Conservation (phyloP, 2,888 invertebrate species). For the Lepidonotus clava region DNA sequence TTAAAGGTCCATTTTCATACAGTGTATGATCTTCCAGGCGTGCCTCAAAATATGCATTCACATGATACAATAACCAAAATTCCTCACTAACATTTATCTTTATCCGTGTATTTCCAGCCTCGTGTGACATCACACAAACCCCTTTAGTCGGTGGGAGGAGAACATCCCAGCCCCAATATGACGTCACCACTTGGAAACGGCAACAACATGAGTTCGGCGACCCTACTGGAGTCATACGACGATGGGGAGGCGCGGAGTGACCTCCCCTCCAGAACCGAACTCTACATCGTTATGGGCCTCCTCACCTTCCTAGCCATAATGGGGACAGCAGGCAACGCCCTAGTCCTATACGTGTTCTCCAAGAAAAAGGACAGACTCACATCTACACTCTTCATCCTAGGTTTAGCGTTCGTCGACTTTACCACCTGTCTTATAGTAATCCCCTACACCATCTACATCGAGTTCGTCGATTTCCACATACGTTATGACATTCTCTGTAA, state of each 20-base stretch:
- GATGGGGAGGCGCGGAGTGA: not conserved
- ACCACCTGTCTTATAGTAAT: slow-evolving; percentile 75
- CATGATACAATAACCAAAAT: no score
- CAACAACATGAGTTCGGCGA: not conserved
- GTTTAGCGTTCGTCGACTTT: slow-evolving; percentile 75
- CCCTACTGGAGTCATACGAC: not conserved
- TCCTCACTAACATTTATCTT: no score
- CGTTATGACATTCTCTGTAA: slow-evolving; percentile 71
- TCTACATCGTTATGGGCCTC: slow-evolving; percentile 70
- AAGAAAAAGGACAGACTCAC: slow-evolving; percentile 74
- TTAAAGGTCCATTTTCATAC: no score
- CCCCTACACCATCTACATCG: slow-evolving; percentile 75
- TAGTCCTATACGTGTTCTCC: slow-evolving; percentile 77
- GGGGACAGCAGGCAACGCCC: slow-evolving; percentile 76
- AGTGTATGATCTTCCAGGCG: no score
- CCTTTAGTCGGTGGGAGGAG: no score
- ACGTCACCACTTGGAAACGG: not conserved
- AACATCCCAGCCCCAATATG: no score
- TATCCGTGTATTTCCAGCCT: no score
- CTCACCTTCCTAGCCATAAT: slow-evolving; percentile 72
- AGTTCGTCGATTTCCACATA: slow-evolving; percentile 70
- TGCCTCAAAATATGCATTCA: no score
- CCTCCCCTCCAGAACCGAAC: slow-evolving; percentile 29
- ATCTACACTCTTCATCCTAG: slow-evolving; percentile 77
- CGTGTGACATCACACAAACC: no score